These are phyloP conservation scores for Omphaloscelis lunosa DNA, from an alignment of 2,888 invertebrate species.

Conservation along the genomic window DNA sequence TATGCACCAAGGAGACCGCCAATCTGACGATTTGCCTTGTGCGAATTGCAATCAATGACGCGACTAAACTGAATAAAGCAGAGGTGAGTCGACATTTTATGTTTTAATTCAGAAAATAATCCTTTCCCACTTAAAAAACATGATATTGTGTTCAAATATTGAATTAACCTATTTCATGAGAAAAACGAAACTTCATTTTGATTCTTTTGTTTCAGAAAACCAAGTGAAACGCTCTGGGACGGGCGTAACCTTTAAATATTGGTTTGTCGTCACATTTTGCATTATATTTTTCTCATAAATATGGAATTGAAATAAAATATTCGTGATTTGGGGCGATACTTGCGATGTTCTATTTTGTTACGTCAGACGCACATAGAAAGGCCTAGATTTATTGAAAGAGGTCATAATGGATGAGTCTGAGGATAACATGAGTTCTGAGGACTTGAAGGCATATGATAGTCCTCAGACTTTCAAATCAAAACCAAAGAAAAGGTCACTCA, in stretches of 20 bases:
- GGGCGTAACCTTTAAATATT: constrained; percentile 69
- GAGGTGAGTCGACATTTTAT: constrained; percentile 73
- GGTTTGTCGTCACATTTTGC: constrained; percentile 67
- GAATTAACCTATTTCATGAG: constrained; percentile 83
- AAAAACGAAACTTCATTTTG: constrained; percentile 87
- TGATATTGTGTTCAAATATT: constrained; percentile 75
- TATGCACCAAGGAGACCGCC: constrained; percentile 74
- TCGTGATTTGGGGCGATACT: constrained; percentile 61
- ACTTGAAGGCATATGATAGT: constrained; percentile 71
- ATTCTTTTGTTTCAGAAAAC: constrained; percentile 87
- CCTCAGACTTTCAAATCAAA: constrained; percentile 73
- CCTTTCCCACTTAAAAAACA: constrained; percentile 51
- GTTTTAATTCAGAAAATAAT: constrained; percentile 77
- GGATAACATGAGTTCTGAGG: constrained; percentile 80
- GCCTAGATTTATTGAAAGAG: constrained; percentile 50
- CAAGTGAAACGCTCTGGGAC: constrained; percentile 70
- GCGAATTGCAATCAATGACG: constrained; percentile 76
- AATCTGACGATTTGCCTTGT: constrained; percentile 75
- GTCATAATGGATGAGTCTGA: constrained; percentile 84
- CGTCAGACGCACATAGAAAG: constrained; percentile 71
- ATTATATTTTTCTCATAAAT: constrained; percentile 66
- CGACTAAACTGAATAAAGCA: constrained; percentile 69
- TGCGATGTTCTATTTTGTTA: constrained; percentile 74
- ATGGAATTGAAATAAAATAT: constrained; percentile 67
- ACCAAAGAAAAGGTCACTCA: constrained; percentile 84